Evolutionary conservation across 2,113 vertebrate genomes (phyloP).

Genomic region (Hippoglossus stenolepis): DNA sequence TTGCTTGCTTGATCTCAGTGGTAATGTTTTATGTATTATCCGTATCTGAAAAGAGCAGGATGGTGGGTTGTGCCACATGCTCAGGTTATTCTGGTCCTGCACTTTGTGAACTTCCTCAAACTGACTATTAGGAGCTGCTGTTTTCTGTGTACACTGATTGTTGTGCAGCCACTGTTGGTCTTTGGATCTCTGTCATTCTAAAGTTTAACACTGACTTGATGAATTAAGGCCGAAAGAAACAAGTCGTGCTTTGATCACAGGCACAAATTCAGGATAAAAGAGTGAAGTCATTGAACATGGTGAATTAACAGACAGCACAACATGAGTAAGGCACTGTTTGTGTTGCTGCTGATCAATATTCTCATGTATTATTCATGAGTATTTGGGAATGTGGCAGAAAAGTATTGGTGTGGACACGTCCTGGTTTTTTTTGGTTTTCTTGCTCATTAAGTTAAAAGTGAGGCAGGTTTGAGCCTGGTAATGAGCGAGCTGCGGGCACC

Average conservation of each 20-base stretch:
- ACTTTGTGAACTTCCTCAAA: neutral
- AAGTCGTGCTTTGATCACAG: neutral
- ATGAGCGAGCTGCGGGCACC: conserved; percentile 2
- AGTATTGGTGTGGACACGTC: neutral
- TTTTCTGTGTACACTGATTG: neutral
- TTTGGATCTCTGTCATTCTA: neutral
- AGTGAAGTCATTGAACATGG: neutral
- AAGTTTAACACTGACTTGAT: neutral
- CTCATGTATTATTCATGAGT: neutral
- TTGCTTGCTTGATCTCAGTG: conserved; percentile 18
- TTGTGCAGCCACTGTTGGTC: neutral
- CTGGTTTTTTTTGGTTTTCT: neutral
- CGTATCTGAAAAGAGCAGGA: neutral
- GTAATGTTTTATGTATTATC: conserved; percentile 8
- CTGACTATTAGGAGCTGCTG: neutral
- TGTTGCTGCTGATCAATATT: neutral
- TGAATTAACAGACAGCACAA: neutral
- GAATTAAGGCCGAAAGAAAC: neutral
- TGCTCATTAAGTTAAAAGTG: conserved; percentile 12
- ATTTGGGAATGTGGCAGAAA: neutral
- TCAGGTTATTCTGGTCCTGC: neutral
- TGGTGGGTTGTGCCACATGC: neutral
- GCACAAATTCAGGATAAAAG: neutral
- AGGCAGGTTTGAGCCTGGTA: neutral
- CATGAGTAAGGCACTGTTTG: neutral